A percentile compares a stretch with the other conserved stretches of the same genome.
Conservation (phyloP, 2,797 vertebrate genomes). For the Pogoniulus pusillus region DNA sequence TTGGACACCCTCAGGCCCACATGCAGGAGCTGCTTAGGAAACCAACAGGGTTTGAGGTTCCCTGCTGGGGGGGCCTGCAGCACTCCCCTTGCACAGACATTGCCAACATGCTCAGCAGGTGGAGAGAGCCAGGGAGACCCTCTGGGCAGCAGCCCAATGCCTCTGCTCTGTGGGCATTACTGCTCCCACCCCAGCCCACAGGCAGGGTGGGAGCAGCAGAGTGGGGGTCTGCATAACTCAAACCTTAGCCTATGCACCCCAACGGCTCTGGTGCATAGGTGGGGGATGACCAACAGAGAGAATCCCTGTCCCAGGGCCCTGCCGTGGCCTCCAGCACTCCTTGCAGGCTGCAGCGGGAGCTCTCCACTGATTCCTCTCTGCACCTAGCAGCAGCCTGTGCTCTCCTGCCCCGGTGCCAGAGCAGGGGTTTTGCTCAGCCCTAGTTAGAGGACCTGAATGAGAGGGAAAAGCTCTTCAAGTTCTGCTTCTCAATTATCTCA, state of each 20-base stretch:
- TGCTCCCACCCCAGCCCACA: background rate
- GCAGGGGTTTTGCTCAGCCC: background rate
- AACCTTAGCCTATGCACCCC: background rate
- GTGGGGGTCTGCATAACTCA: background rate
- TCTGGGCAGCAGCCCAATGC: no score
- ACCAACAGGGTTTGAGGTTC: background rate
- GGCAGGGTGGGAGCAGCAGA: background rate
- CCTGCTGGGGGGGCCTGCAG: background rate
- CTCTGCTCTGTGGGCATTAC: background rate
- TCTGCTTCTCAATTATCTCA: background rate
- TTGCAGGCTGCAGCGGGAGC: background rate
- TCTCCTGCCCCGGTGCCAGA: background rate
- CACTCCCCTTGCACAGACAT: background rate
- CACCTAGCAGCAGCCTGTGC: fast-evolving
- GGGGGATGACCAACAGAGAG: background rate
- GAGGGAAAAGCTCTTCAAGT: background rate
- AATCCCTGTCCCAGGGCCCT: background rate
- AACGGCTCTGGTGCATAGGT: background rate
- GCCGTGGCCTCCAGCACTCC: background rate
- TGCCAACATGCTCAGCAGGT: background rate
- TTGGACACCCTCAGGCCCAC: background rate
- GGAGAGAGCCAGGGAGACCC: background rate
- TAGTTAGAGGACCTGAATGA: background rate
- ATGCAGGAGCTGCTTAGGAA: background rate
- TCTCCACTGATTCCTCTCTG: background rate